Percentiles rank a stretch among this genome's conserved stretches.
Conservation (phyloP, 2,888 invertebrate genomes). For the Aproaerema taeniolella region DNA sequence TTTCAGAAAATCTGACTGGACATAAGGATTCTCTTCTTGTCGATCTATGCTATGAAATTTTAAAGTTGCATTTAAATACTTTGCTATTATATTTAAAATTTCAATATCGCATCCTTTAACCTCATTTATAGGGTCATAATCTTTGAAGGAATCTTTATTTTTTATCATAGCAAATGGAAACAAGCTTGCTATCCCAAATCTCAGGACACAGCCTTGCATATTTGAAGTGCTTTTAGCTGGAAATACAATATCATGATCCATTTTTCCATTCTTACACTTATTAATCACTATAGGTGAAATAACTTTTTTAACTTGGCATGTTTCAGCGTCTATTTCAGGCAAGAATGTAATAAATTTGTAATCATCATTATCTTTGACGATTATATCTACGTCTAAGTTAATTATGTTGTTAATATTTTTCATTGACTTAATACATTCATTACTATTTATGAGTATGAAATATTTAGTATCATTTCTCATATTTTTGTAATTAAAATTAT, state of each 20-base stretch:
- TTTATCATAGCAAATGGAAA: constrained; percentile 42
- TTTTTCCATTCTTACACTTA: constrained; percentile 30
- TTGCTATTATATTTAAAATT: constrained; percentile 46
- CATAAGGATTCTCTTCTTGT: constrained; percentile 31
- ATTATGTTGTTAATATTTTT: constrained; percentile 23
- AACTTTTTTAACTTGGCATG: constrained; percentile 29
- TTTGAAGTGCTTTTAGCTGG: constrained; percentile 35
- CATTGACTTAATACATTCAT: constrained; percentile 21
- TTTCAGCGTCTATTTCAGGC: constrained; percentile 32
- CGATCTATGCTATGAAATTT: constrained; percentile 36
- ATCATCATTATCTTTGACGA: constrained; percentile 23
- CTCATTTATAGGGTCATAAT: constrained; percentile 34
- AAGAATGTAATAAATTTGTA: constrained; percentile 32
- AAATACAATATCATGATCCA: constrained; percentile 28
- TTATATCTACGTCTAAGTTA: constrained; percentile 34
- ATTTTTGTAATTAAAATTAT: constrained; percentile 20
- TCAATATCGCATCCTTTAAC: constrained; percentile 45
- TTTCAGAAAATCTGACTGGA: constrained; percentile 29
- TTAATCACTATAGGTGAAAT: constrained; percentile 28
- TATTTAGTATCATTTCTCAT: constrained; percentile 29
- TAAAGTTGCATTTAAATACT: constrained; percentile 44
- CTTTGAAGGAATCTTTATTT: constrained; percentile 28
- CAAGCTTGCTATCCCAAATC: constrained; percentile 39
- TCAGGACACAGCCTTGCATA: constrained; percentile 46
- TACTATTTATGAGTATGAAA: constrained; percentile 14